Percentiles rank a stretch among this genome's conserved stretches.
These are phyloP conservation scores for Tanytarsus gracilentus DNA, from an alignment of 2,888 invertebrate species.

Conservation along the genomic window DNA sequence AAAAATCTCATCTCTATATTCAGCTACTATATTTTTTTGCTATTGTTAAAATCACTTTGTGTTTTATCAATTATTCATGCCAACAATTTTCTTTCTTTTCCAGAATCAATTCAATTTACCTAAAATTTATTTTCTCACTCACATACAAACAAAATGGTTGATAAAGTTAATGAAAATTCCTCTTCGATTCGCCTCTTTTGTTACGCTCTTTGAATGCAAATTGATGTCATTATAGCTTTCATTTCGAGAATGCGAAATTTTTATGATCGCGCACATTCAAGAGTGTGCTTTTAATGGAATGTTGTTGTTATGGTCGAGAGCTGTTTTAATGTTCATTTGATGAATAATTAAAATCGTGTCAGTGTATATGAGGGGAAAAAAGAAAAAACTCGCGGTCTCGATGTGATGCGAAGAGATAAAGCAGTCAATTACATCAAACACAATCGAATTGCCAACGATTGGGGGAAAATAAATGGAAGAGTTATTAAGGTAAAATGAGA, in stretches of 20 bases:
- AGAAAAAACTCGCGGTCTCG: too few relatives aligned
- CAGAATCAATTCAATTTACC: conserved; percentile 10
- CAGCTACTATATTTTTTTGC: neutral
- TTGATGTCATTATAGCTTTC: conserved; percentile 7
- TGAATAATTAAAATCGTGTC: conserved; percentile 26
- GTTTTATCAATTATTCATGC: conserved; percentile 22
- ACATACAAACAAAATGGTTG: neutral
- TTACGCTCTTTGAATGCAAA: conserved; percentile 17
- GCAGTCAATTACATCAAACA: conserved; percentile 21
- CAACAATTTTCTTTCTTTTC: conserved; percentile 5
- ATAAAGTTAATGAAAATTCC: conserved; percentile 22
- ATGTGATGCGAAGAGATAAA: conserved; percentile 27
- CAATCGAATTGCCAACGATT: neutral
- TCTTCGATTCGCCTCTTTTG: neutral
- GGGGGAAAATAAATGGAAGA: neutral
- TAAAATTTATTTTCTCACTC: neutral
- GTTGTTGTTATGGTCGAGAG: too few relatives aligned
- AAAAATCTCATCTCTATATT: neutral
- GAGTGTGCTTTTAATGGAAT: neutral
- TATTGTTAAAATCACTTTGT: conserved; percentile 23
- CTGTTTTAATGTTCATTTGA: neutral
- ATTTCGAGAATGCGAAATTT: neutral
- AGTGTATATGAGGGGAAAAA: too few relatives aligned
- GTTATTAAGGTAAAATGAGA: neutral
- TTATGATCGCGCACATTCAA: neutral